Conservation (phyloP, 2,888 invertebrate genomes). For the Trypoxylon attenuatum region DNA sequence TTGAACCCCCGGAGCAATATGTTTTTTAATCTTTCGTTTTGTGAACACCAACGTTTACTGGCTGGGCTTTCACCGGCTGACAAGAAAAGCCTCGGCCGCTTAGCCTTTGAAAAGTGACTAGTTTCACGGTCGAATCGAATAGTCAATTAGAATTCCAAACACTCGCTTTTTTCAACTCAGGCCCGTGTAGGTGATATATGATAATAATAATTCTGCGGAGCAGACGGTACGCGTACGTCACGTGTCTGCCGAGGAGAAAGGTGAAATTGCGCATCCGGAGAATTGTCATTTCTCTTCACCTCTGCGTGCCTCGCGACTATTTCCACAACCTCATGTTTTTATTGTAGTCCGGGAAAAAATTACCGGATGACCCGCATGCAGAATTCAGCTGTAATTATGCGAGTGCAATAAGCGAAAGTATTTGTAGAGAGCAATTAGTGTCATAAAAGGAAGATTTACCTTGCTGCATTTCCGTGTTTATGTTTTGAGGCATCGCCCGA, state of each 20-base stretch:
- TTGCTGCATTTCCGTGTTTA: constrained; percentile 16
- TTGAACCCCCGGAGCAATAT: no score
- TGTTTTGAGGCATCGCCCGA: neutral
- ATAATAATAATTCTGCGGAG: constrained; percentile 20
- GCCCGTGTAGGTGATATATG: constrained; percentile 1
- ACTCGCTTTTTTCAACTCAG: constrained; percentile 23
- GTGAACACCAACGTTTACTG: no score
- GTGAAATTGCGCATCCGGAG: constrained; percentile 4
- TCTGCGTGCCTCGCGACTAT: no score
- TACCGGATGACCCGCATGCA: no score
- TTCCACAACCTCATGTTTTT: no score
- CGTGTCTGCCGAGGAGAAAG: neutral
- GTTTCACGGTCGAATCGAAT: neutral
- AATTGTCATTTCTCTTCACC: no score
- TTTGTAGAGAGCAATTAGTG: no score
- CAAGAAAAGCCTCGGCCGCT: neutral
- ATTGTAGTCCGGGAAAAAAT: no score
- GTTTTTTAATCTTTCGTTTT: neutral
- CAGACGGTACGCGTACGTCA: constrained; percentile 7
- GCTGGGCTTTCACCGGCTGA: neutral
- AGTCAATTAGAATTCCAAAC: constrained; percentile 1
- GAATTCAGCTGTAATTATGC: neutral
- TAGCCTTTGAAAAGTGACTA: neutral
- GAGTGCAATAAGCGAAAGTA: neutral
- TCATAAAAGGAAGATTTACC: no score